Evolutionary conservation across 2,113 vertebrate genomes (phyloP), one percentile per base, ranked within the genome.

Genomic region (Grammomys dolichurus): DNA sequence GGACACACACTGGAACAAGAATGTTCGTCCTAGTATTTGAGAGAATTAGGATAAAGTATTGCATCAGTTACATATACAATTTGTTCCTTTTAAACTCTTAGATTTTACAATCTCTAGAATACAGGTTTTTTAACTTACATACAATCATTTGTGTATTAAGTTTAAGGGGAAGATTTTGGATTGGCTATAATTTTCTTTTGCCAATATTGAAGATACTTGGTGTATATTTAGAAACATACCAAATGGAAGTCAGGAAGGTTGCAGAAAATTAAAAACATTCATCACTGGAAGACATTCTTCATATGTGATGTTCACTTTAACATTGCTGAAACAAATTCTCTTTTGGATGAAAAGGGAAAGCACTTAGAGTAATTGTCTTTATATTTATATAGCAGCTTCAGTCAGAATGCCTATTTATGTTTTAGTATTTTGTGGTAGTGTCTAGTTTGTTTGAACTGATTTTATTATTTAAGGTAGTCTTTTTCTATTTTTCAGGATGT

Each of bases 211-310:
- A 89, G 73, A 94, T 76, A 14, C 33, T 95, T 78, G 60, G 60
- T 70, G 75, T 89, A 58, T 95, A 95, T 97, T 98, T 97, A 78
- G 96, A 96, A 97, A 94, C 54, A 97, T 8, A 93, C 33, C 33
- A 96, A 97, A 91, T 96, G 16, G 58, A 95, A 93, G 87, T 95
- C 67, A 87, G 77, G 56, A 94, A 89, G 40, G 17, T 93, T 96
- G 65, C 33, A 72, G 84, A 92, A 97, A 97, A 96, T 97, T 91
- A 96, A 96, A 97, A 96, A 85, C 91, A 97, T 97, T 97, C 94
- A 87, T 97, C 91, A 96, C 43, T 36, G 40, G 84, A 84, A 96
- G 56, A 48, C 87, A 88, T 96, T 94, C 81, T 98, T 89, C 54
- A 85, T 86, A 72, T 88, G 17, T 81, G 72, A 13, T 94, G 69